Conservation (phyloP, 2,888 invertebrate genomes). For the Parnassius apollo region DNA sequence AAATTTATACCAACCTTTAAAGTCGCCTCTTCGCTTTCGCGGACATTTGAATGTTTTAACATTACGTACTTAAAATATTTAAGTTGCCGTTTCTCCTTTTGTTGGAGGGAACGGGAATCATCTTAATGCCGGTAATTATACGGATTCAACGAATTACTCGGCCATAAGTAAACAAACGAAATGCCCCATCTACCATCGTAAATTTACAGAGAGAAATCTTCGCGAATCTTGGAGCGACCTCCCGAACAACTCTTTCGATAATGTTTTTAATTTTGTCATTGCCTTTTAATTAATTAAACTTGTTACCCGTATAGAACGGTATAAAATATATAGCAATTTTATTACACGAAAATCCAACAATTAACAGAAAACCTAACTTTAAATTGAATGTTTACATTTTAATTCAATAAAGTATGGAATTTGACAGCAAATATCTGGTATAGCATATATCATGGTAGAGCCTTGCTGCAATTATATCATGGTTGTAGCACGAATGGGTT, state of each 20-base stretch:
- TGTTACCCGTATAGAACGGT: too few relatives aligned
- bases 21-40: constrained; percentile 43
- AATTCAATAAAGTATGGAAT: too few relatives aligned
- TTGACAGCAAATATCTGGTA: too few relatives aligned
- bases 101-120: constrained; percentile 68
- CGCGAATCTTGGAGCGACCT: constrained; percentile 2
- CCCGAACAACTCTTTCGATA: constrained; percentile 6
- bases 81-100: constrained; percentile 46
- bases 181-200: constrained; percentile 78
- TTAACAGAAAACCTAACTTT: too few relatives aligned
- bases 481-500: too few relatives aligned
- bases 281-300: not conserved
- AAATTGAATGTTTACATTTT: too few relatives aligned
- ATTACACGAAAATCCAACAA: too few relatives aligned
- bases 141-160: constrained; percentile 79
- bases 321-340: too few relatives aligned
- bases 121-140: constrained; percentile 81
- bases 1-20: constrained; percentile 72
- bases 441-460: too few relatives aligned
- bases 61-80: constrained; percentile 56
- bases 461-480: too few relatives aligned
- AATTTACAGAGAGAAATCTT: constrained; percentile 52
- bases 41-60: constrained; percentile 79
- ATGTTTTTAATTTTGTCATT: constrained; percentile 12
- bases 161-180: constrained; percentile 78